phyloP scores from a whole-genome alignment of 2,888 invertebrate genomes.

The Drosophila multiciliata region DNA sequence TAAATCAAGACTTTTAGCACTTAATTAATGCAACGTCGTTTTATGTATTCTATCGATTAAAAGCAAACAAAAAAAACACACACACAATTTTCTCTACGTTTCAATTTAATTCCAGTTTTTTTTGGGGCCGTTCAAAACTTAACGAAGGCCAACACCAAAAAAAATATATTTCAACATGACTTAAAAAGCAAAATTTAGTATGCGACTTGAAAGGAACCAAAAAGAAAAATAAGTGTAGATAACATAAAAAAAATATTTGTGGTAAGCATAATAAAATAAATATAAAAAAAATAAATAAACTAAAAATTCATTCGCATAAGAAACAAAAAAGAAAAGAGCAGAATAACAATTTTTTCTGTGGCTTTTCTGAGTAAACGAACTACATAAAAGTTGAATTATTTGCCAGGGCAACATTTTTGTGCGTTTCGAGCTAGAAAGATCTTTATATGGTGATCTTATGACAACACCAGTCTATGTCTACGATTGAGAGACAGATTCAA shows the following conservation, averaged over 20 bases:
- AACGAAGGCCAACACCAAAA: constrained; percentile 59
- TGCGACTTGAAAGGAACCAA: constrained; percentile 18
- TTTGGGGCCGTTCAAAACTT: constrained; percentile 19
- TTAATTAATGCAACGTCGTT: constrained; percentile 4
- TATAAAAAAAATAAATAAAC: constrained; percentile 21
- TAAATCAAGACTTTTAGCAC: constrained; percentile 18
- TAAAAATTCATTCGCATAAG: constrained; percentile 5
- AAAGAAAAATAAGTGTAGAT: constrained; percentile 26
- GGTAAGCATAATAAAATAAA: constrained; percentile 17
- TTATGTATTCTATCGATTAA: constrained; percentile 19
- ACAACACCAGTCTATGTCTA: constrained; percentile 51
- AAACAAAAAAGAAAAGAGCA: not conserved
- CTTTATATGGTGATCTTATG: constrained; percentile 50
- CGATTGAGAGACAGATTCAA: constrained; percentile 24
- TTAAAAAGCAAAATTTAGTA: constrained; percentile 19
- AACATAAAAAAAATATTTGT: constrained; percentile 39
- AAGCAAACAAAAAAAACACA: constrained; percentile 19
- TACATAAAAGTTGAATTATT: constrained; percentile 12
- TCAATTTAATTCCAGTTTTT: constrained; percentile 65
- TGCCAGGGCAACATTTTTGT: constrained; percentile 1
- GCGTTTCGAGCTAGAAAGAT: constrained; percentile 3
- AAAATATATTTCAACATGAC: constrained; percentile 44
- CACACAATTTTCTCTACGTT: constrained; percentile 33
- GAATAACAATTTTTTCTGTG: not conserved
- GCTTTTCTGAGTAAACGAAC: not conserved